Conservation (phyloP, 2,888 invertebrate species). For the Drosophila barbarae region DNA sequence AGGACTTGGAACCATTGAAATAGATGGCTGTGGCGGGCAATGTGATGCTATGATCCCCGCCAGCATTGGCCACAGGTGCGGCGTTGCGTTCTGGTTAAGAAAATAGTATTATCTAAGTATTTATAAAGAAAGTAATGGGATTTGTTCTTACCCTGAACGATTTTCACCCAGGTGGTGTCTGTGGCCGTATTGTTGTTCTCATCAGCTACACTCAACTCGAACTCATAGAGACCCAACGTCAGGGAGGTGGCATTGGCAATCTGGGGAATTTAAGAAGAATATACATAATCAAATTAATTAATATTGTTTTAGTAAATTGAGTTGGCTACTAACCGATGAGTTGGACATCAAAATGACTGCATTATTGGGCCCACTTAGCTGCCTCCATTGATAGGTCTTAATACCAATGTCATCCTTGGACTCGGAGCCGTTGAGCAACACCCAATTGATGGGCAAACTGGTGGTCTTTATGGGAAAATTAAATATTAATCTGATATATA, state of each 20-base stretch:
- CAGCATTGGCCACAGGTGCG: constrained; percentile 92
- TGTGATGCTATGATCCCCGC: constrained; percentile 89
- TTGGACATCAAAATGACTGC: constrained; percentile 82
- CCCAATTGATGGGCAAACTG: constrained; percentile 91
- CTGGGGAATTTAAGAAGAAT: constrained; percentile 40
- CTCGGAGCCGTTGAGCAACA: constrained; percentile 88
- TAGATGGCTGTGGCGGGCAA: constrained; percentile 88
- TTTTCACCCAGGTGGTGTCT: constrained; percentile 86
- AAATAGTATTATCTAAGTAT: too few species aligned
- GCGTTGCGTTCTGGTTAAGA: constrained; percentile 88
- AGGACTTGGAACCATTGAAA: constrained; percentile 91
- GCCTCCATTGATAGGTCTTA: constrained; percentile 90
- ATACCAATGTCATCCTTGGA: constrained; percentile 92
- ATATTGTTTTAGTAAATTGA: too few species aligned
- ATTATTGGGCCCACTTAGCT: constrained; percentile 85
- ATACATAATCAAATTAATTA: not conserved
- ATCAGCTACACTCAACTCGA: constrained; percentile 90
- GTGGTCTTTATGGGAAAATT: constrained; percentile 82
- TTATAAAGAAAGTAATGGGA: not conserved
- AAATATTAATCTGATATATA: too few species aligned
- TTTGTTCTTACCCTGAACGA: constrained; percentile 86
- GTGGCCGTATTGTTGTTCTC: constrained; percentile 90
- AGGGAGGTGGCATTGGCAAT: constrained; percentile 89
- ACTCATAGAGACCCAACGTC: constrained; percentile 91
- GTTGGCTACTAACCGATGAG: constrained; percentile 79